A percentile compares a stretch with the other conserved stretches of the same genome.
phyloP scores from a whole-genome alignment of 2,888 invertebrate genomes.

The Rugalucina vietnamica region DNA sequence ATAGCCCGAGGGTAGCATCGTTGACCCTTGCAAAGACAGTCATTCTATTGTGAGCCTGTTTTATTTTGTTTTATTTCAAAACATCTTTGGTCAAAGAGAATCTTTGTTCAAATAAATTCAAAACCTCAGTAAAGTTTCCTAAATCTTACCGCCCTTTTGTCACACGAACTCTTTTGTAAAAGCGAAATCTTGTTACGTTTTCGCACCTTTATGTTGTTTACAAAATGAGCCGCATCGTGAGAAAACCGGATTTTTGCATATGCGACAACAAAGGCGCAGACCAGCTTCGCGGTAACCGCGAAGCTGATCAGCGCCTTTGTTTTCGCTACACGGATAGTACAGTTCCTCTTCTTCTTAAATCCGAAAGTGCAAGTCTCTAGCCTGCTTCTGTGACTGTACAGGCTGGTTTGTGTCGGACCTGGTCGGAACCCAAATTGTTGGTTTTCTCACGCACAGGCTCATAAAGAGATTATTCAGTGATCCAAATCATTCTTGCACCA shows the following conservation, averaged over 20 bases:
- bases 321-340: too few species aligned
- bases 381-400: too few species aligned
- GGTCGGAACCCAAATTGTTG: too few species aligned
- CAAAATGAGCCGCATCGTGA: too few species aligned
- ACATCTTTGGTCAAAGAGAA: not conserved
- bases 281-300: too few species aligned
- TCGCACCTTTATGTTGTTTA: not conserved
- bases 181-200: not conserved
- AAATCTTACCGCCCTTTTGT: not conserved
- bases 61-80: conserved; percentile 19
- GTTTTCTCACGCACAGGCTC: not conserved
- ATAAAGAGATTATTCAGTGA: not conserved
- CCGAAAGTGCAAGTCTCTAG: too few species aligned
- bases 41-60: not conserved
- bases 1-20: not conserved
- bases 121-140: not conserved
- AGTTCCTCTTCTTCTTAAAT: too few species aligned
- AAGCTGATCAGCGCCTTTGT: too few species aligned
- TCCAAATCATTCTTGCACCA: not conserved
- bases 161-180: not conserved
- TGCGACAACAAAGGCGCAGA: too few species aligned
- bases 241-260: too few species aligned
- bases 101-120: conserved; percentile 2
- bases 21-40: not conserved
- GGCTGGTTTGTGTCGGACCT: too few species aligned